Percentiles rank a stretch among this genome's conserved stretches.
Conservation (phyloP, 2,797 vertebrate species). For the Petrocephalus schoutedeni region DNA sequence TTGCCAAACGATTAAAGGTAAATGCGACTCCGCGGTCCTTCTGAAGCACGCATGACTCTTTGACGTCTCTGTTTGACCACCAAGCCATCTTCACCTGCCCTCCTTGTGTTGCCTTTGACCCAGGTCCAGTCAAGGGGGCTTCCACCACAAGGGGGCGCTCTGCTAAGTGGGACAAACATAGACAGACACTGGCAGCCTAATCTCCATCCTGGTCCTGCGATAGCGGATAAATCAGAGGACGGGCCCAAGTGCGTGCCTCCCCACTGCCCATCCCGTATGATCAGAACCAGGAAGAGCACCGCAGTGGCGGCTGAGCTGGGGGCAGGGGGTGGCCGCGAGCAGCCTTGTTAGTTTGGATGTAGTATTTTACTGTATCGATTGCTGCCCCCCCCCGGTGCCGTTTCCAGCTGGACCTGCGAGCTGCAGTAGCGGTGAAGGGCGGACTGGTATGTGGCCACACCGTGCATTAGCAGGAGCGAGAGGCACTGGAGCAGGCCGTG, state of each 20-base stretch:
- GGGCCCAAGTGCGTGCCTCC: neutral
- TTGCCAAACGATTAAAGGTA: neutral
- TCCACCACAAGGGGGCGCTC: neutral
- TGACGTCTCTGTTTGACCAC: no score
- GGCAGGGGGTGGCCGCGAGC: neutral
- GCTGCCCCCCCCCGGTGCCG: neutral
- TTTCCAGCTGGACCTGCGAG: neutral
- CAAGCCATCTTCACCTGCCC: neutral
- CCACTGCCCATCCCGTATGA: neutral
- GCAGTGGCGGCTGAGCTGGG: neutral
- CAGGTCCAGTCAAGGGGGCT: neutral
- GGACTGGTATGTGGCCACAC: neutral
- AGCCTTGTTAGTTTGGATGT: neutral
- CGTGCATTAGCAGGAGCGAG: neutral
- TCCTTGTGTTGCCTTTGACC: neutral
- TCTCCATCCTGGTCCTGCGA: neutral
- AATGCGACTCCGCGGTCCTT: neutral
- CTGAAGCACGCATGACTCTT: neutral
- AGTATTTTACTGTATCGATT: neutral
- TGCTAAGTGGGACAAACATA: neutral
- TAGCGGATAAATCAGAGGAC: neutral
- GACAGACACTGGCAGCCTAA: neutral
- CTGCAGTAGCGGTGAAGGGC: slow-evolving; percentile 15
- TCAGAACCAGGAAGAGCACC: neutral
- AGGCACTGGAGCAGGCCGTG: neutral